Evolutionary conservation across 2,113 vertebrate species (phyloP).

Genomic region (Hiodon alosoides): DNA sequence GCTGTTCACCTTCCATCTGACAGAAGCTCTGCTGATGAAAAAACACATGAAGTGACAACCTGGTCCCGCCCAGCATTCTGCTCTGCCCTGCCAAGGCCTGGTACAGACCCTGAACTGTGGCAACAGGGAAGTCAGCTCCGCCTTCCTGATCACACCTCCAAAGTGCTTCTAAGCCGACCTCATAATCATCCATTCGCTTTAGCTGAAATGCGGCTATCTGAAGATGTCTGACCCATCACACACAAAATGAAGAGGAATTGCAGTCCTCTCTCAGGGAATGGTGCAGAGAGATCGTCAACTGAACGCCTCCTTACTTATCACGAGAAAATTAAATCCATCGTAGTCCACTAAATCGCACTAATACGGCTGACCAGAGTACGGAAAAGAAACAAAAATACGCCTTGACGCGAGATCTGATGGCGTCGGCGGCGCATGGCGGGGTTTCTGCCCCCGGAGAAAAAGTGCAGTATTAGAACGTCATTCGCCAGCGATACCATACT

Average conservation of each 20-base stretch:
- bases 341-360: not conserved
- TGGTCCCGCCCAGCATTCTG: no score
- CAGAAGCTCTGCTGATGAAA: no score
- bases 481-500: no score
- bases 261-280: not conserved
- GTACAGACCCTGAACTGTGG: no score
- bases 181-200: constrained; percentile 26
- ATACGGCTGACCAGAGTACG: not conserved
- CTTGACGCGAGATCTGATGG: not conserved
- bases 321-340: constrained; percentile 4
- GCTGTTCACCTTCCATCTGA: no score
- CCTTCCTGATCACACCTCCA: no score
- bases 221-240: not conserved
- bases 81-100: no score
- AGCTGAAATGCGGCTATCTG: constrained; percentile 19
- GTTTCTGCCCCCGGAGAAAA: no score
- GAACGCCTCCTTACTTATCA: not conserved
- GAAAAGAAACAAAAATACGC: not conserved
- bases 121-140: not conserved
- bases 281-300: not conserved
- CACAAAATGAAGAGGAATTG: constrained; percentile 17
- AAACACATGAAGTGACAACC: no score
- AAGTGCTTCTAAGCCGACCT: constrained; percentile 5
- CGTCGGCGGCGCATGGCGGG: not conserved
- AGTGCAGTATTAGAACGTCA: no score